Evolutionary conservation across 2,888 invertebrate species (phyloP), one percentile per base, ranked within the genome.

Genomic region (Apamea crenata): DNA sequence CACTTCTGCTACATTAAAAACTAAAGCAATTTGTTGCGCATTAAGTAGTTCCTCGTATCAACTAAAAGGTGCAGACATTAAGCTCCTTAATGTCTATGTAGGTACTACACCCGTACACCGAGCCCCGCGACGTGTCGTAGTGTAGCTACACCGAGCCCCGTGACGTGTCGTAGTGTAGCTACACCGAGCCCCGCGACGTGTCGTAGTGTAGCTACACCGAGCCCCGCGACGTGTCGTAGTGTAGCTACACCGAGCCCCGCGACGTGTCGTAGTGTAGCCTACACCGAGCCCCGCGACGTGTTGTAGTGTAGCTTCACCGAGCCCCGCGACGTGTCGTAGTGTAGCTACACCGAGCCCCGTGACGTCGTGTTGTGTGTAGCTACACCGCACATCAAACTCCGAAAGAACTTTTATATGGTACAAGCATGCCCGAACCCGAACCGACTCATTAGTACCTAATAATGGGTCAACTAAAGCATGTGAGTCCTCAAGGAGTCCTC

Each of bases 381-480:
- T 40, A 47, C 29, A 73, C 32, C 68, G 18, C 44, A 68, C 50
- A 68, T 74, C 21, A 68, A 69, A 29, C n/a, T n/a, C 29, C 32
- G 18, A 29, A 47, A 29, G 2, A 36, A 40, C n/a, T 53, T 61
- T 50, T n/a, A 25, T 56, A 70, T 61, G 25, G 53, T 18, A 70
- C 32, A 29, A 12, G n/a, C 40, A 8, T n/a, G 21, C 21, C 16
- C 29, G 21, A 40, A 16, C 6, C 29, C 53, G 25, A 40, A 14
- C 8, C n/a, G 36, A 40, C 18, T 44, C 40, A 36, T 50, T n/a
- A 1, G 69, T n/a, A n/a, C n/a, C n/a, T n/a, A n/a, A 63, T 29
- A 83, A 73, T 59, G 56, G 8, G 3, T 50, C 47, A 59, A 78
- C 63, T 40, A 12, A 73, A 82, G 32, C 61, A n/a, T 32, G n/a